Evolutionary conservation across 1,140 invertebrate species (phyloP).

Genomic region (Drosophila pectinifera): DNA sequence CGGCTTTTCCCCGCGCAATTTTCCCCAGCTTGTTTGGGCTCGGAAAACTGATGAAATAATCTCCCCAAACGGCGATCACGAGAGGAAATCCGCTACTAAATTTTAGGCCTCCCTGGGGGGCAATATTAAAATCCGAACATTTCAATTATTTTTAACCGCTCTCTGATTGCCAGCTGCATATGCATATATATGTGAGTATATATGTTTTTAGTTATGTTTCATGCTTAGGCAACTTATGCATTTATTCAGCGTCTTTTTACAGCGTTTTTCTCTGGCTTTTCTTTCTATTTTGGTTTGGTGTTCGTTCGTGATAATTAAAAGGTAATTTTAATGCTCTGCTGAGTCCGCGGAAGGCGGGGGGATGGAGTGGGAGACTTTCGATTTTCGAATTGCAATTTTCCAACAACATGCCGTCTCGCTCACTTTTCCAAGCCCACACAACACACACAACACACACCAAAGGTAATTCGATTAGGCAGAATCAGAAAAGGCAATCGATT

Average conservation of each 20-base stretch:
- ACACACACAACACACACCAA: slow-evolving; percentile 1
- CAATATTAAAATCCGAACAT: slow-evolving; percentile 17
- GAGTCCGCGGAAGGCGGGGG: slow-evolving; percentile 25
- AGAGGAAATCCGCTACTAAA: slow-evolving; percentile 4
- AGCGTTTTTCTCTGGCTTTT: background rate
- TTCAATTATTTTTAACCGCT: slow-evolving; percentile 12
- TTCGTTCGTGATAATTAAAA: slow-evolving; percentile 69
- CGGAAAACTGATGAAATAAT: slow-evolving; percentile 20
- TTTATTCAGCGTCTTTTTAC: slow-evolving; percentile 39
- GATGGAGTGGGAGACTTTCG: slow-evolving; percentile 34
- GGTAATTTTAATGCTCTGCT: slow-evolving; percentile 64
- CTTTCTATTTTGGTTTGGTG: slow-evolving; percentile 14
- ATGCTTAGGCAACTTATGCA: slow-evolving; percentile 59
- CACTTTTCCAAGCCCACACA: background rate
- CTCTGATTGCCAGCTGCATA: slow-evolving; percentile 3
- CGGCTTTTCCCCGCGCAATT: slow-evolving; percentile 4
- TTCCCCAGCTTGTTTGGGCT: background rate
- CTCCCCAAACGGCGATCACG: background rate
- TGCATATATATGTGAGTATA: background rate
- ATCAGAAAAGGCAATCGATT: slow-evolving; percentile 14
- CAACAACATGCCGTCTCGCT: slow-evolving; percentile 1
- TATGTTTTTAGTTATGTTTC: slow-evolving; percentile 19
- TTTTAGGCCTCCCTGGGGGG: background rate
- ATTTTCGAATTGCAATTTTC: slow-evolving; percentile 31
- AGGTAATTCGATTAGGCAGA: slow-evolving; percentile 14